Evolutionary conservation across 1,140 invertebrate genomes (phyloP).

Genomic region (Drosophila rhopaloa): DNA sequence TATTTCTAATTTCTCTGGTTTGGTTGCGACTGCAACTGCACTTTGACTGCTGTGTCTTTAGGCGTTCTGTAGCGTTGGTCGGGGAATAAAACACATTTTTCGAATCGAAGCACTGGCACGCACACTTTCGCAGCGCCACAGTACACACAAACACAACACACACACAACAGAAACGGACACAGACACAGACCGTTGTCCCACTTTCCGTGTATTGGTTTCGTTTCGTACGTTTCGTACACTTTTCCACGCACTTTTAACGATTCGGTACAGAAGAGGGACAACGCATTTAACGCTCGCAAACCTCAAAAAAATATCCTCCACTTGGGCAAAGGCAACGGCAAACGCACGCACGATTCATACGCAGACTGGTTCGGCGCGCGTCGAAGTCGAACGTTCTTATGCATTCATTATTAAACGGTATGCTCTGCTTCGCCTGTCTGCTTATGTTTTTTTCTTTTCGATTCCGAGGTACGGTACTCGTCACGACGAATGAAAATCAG

Average conservation of each 20-base stretch:
- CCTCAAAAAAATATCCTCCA: slow-evolving; percentile 48
- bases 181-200: slow-evolving; percentile 71
- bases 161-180: slow-evolving; percentile 16
- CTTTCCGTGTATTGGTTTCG: slow-evolving; percentile 82
- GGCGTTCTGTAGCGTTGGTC: slow-evolving; percentile 5
- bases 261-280: slow-evolving; percentile 53
- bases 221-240: slow-evolving; percentile 82
- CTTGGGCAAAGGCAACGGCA: slow-evolving; percentile 13
- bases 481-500: slow-evolving; percentile 62
- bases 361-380: slow-evolving; percentile 66
- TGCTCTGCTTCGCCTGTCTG: slow-evolving; percentile 71
- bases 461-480: slow-evolving; percentile 56
- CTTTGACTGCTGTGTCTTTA: slow-evolving; percentile 36
- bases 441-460: slow-evolving; percentile 66
- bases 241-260: slow-evolving; percentile 82
- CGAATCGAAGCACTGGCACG: slow-evolving; percentile 23
- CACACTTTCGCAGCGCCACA: slow-evolving; percentile 22
- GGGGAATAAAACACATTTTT: slow-evolving; percentile 59
- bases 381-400: slow-evolving; percentile 68
- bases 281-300: slow-evolving; percentile 56
- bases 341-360: slow-evolving; percentile 44
- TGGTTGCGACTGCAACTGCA: slow-evolving; percentile 9
- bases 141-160: slow-evolving; percentile 37
- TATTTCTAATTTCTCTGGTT: slow-evolving; percentile 5
- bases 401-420: slow-evolving; percentile 76